These are phyloP conservation scores for Trochalopteron elliotii DNA, from an alignment of 2,113 vertebrate genomes.

Conservation along the genomic window DNA sequence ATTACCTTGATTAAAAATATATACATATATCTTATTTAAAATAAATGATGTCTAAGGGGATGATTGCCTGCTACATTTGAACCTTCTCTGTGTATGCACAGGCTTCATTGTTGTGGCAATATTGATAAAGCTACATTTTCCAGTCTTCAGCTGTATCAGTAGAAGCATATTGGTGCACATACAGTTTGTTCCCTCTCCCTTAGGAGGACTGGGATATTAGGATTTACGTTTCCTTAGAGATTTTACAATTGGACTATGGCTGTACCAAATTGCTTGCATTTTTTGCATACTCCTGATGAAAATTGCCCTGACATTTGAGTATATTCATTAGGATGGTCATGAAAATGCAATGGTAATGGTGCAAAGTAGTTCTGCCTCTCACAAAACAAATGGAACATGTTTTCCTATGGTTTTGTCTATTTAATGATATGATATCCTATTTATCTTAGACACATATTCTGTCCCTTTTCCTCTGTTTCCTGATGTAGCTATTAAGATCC, in stretches of 20 bases:
- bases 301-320: neutral
- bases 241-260: neutral
- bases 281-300: constrained; percentile 19
- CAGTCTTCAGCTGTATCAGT: neutral
- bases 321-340: neutral
- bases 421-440: neutral
- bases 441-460: neutral
- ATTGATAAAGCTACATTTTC: neutral
- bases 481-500: neutral
- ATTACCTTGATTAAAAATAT: constrained; percentile 22
- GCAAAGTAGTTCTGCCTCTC: neutral
- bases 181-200: neutral
- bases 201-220: neutral
- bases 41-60: neutral
- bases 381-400: neutral
- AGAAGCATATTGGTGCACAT: neutral
- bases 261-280: neutral
- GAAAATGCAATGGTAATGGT: neutral
- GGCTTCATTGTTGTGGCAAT: neutral
- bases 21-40: neutral
- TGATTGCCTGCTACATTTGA: neutral
- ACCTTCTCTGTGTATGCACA: neutral
- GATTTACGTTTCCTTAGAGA: neutral
- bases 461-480: neutral
- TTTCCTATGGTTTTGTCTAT: neutral